Evolutionary conservation across 2,113 vertebrate genomes (phyloP), one percentile per base, ranked within the genome.

Genomic region (Tachysurus vachellii): DNA sequence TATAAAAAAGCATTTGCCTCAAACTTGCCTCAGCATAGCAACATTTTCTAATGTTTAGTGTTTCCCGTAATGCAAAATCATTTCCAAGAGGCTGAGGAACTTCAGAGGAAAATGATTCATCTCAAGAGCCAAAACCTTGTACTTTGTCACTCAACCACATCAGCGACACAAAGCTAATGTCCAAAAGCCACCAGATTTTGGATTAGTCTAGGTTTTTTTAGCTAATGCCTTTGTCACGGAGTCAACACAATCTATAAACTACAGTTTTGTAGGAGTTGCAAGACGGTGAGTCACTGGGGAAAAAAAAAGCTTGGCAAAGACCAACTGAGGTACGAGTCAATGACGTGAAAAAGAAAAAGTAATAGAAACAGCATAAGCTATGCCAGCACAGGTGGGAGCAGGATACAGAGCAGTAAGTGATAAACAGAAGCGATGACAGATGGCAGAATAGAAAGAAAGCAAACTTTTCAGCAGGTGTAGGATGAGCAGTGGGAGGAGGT

Each of bases 191-290:
- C 79, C 54, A 80, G 73, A 66, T 26, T 50, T 31, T 85, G 13
- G 82, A 61, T 21, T 16, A 23, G 17, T 28, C 54, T 53, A 17
- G 31, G 26, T 47, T 79, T 85, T 79, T 85, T 57, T 26, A 66
- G 73, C 61, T 54, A 50, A 61, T 62, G 73, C 73, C 57, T 62
- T 79, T 80, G 56, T 88, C 85, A 19, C 10, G 13, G 50, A 70
- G 80, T 88, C 80, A 82, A 77, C 23, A 26, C 73, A 47, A 66
- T 59, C 79, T 80, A 80, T 80, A 80, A 59, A 80, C 36, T 83
- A 28, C 44, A 76, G 53, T 88, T 83, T 77, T 76, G 75, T 85
- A 50, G 50, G 82, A 79, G 81, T 57, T 88, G 66, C 62, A 80
- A 84, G 83, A 61, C 62, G 1, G 28, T 83, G 86, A 87, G 50